Percentiles rank a stretch among this genome's conserved stretches.
These are phyloP conservation scores for Fundulus diaphanus DNA, from an alignment of 2,797 vertebrate genomes.

Conservation along the genomic window DNA sequence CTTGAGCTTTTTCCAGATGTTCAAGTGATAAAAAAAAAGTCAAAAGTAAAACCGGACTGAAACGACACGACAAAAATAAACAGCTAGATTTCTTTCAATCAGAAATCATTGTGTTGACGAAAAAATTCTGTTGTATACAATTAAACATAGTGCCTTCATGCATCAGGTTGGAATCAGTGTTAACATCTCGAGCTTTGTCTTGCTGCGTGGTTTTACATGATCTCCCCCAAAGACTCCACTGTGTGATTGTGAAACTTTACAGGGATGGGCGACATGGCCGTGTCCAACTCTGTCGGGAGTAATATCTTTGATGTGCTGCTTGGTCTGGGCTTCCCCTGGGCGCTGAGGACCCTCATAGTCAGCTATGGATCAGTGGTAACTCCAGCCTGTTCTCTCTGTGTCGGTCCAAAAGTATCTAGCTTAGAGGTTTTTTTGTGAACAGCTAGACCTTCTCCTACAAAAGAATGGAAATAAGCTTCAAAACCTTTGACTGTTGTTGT, in stretches of 20 bases:
- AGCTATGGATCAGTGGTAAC: slow-evolving; percentile 83
- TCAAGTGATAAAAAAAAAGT: too few species aligned
- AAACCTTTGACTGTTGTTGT: not conserved
- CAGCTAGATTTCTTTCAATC: not conserved
- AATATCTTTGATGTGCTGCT: slow-evolving; percentile 87
- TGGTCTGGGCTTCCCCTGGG: slow-evolving; percentile 86
- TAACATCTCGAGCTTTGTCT: not conserved
- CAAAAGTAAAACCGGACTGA: too few species aligned
- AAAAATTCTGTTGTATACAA: not conserved
- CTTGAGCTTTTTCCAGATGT: too few species aligned
- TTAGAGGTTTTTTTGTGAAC: not conserved
- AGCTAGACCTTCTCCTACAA: not conserved
- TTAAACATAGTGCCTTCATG: not conserved
- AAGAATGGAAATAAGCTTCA: not conserved
- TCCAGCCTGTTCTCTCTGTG: not conserved
- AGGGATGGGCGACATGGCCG: slow-evolving; percentile 88
- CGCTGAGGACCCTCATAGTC: slow-evolving; percentile 83
- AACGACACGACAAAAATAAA: not conserved
- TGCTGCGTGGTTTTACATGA: not conserved
- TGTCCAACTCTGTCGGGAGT: slow-evolving; percentile 86
- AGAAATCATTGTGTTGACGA: not conserved
- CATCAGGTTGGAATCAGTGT: not conserved
- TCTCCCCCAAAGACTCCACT: not conserved
- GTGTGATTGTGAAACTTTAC: slow-evolving; percentile 5
- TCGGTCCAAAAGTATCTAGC: not conserved